These are phyloP conservation scores for Chrysolophus pictus DNA, from an alignment of 2,797 vertebrate species.

Conservation along the genomic window DNA sequence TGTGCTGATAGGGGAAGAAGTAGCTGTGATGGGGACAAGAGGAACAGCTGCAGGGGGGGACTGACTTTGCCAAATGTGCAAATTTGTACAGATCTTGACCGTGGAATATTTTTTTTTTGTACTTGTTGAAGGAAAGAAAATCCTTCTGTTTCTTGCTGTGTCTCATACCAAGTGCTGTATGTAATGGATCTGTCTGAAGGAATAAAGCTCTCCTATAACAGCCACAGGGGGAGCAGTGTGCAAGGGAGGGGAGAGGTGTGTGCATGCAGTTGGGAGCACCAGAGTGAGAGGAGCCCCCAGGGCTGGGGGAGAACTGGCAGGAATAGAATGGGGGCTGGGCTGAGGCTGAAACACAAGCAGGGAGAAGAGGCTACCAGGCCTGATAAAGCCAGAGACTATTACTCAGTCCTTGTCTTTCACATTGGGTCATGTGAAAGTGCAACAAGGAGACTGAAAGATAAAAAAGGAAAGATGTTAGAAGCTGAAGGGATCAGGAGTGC, in stretches of 20 bases:
- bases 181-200: conserved; percentile 68
- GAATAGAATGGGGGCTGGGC: no score
- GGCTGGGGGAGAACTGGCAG: no score
- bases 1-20: not conserved
- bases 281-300: not conserved
- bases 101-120: conserved; percentile 3
- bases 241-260: rapidly evolving
- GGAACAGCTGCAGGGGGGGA: not conserved
- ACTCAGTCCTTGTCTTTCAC: no score
- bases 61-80: not conserved
- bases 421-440: no score
- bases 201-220: conserved; percentile 76
- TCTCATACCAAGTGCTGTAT: conserved; percentile 70
- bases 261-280: not conserved
- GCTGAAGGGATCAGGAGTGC: no score
- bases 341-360: no score
- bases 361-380: no score
- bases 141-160: conserved; percentile 42
- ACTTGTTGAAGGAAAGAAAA: conserved; percentile 55
- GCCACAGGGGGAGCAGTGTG: not conserved
- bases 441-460: no score
- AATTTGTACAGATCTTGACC: conserved; percentile 22
- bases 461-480: no score
- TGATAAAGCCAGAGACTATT: no score
- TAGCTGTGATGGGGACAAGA: not conserved